phyloP scores from a whole-genome alignment of 2,888 invertebrate genomes.

The Salticus scenicus region DNA sequence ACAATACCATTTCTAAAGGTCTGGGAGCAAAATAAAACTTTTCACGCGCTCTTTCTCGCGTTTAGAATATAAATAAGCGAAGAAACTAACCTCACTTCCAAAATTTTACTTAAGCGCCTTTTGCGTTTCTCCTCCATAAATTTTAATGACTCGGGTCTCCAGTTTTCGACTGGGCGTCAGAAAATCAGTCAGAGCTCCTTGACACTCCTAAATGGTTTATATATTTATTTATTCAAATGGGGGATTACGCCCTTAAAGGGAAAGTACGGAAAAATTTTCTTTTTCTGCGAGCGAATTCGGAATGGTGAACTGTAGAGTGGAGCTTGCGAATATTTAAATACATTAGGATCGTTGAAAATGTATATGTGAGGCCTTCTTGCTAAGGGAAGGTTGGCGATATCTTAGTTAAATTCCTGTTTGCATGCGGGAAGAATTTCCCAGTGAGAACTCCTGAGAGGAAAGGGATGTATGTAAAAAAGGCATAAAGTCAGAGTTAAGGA shows the following conservation, averaged over 20 bases:
- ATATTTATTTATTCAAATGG: conserved; percentile 69
- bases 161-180: conserved; percentile 1
- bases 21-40: conserved; percentile 47
- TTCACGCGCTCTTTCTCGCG: background rate
- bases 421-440: conserved; percentile 32
- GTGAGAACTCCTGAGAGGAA: background rate
- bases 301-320: conserved; percentile 19
- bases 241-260: conserved; percentile 48
- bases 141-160: conserved; percentile 57
- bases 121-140: conserved; percentile 45
- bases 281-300: conserved; percentile 9
- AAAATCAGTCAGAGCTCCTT: conserved; percentile 63
- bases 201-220: conserved; percentile 69
- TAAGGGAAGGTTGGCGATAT: background rate
- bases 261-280: conserved; percentile 22
- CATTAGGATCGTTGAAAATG: conserved; percentile 65
- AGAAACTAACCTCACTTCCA: conserved; percentile 29
- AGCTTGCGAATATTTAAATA: conserved; percentile 60
- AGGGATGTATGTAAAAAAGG: conserved; percentile 17
- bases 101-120: conserved; percentile 63
- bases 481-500: conserved; percentile 12
- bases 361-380: conserved; percentile 1
- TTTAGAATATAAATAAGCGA: conserved; percentile 65
- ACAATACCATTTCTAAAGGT: background rate
- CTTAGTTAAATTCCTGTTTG: conserved; percentile 66